Base-by-base conservation (phyloP, 1,140 invertebrate genomes). In the Diachasmimorpha longicaudata region DNA sequence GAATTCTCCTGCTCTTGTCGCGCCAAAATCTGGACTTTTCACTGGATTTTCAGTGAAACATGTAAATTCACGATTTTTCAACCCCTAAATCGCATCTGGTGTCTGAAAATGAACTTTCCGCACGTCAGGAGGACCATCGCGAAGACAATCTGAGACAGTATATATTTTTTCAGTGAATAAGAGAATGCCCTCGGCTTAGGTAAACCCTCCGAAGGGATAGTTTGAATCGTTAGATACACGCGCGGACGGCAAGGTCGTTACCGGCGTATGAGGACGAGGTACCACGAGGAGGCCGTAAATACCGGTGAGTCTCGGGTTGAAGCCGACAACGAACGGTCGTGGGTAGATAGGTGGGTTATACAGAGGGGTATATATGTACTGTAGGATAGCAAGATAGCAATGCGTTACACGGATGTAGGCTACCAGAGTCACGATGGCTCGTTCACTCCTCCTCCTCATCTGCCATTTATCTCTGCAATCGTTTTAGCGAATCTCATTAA, bases 341-440 rank as follows among this genome's bases (percentile, higher is more conserved):
- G 77, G 77, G 82, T 80, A 80, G 76, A 77, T 74, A 68, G 13
- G 39, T 71, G 19, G 39, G 44, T 39, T 70, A 70, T 44, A 69
- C 14, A 44, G 68, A 70, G 42, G 21, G 70, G 31, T 73, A 73
- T 55, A 55, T 55, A 55, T 55, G 58, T 63, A 63, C 23, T 63
- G 31, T 63, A 63, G 75, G 75, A 77, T 77, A 72, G 76, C 48
- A 48, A 63, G 72, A 85, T 82, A 82, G 79, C 82, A 55, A 76
- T 78, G 78, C 81, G 79, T 84, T 83, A 23, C 23, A 63, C 81
- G 79, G 84, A 88, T 87, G 83, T 87, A 87, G 87, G 87, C 85
- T 88, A 88, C 82, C 83, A 84, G 84, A 88, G 86, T 88, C 86
- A 87, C 87, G 87, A 88, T 84, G 58, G 82, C 84, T 87, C 85